Evolutionary conservation across 2,113 vertebrate genomes (phyloP).

Genomic region (Macroglossus sobrinus): DNA sequence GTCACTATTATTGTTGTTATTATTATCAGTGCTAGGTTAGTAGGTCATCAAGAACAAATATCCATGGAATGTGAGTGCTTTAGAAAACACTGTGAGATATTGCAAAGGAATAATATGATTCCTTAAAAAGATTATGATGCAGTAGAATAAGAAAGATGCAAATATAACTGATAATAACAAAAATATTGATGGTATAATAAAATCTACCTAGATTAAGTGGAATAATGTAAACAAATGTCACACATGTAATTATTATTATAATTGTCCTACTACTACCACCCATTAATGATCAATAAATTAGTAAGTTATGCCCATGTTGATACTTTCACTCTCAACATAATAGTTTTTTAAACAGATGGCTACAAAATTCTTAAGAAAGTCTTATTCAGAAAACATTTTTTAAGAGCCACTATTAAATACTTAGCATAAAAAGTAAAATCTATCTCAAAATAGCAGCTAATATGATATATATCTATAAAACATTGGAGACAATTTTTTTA

Average conservation of each 20-base stretch:
- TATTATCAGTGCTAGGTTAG: not conserved
- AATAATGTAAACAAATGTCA: not conserved
- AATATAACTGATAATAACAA: not conserved
- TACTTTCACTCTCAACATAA: not conserved
- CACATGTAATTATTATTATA: not conserved
- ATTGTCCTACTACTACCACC: not conserved
- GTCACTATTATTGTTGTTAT: not conserved
- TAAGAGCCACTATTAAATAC: not conserved
- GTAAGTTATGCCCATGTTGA: not conserved
- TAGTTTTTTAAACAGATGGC: not conserved
- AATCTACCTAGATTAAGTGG: not conserved
- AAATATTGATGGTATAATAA: not conserved
- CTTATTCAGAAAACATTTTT: not conserved
- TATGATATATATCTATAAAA: not conserved
- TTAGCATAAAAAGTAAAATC: not conserved
- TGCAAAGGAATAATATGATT: not conserved
- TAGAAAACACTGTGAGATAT: not conserved
- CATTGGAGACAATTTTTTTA: not conserved
- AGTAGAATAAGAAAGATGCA: not conserved
- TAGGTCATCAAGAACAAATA: not conserved
- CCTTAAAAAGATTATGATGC: not conserved
- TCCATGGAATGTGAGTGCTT: not conserved
- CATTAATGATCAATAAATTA: not conserved
- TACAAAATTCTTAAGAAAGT: conserved; percentile 7
- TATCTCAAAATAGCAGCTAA: not conserved